Base-by-base conservation (phyloP, 2,888 invertebrate genomes). In the Ptychoptera contaminata region DNA sequence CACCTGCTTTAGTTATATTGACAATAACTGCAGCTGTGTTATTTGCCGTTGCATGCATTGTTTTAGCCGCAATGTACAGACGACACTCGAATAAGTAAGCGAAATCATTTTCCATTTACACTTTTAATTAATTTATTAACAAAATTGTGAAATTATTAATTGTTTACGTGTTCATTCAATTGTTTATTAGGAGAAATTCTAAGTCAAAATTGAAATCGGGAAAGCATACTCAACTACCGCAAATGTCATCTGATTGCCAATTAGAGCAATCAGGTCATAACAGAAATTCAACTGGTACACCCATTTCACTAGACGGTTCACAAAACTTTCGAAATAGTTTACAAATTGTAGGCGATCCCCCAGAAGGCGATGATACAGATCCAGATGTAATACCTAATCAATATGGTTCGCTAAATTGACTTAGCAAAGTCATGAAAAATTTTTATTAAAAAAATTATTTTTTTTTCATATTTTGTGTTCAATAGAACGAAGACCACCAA, bases 371-470 rank as follows among this genome's bases (percentile, higher is more conserved):
- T 54, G 84, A 83, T 57, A 80, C 82, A 43, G 86, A 87, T 68
- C 86, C 87, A 40, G 87, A 87, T 65, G 84, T 87, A 56, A 86
- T 87, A 66, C 82, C 86, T 52, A 84, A 82, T 70, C 81, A 87
- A 66, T 85, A 86, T 67, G 86, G 87, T 87, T 58, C 74, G 77
- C 63, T 40, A 23, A 38, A 23, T 23, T 23, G 23, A 23, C 23
- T 23, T 23, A 23, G 7, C 7, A 5, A 23, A 23, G 23, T 23
- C 23, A 23, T 23, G 23, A 5, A 23, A 7, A n/a, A n/a, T n/a
- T n/a, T n/a, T n/a, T n/a, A n/a, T n/a, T n/a, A n/a, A n/a, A n/a
- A n/a, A n/a, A n/a, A n/a, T n/a, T n/a, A n/a, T n/a, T n/a, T n/a
- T n/a, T n/a, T n/a, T n/a, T n/a, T 30, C 29, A 8, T n/a, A 12